A percentile compares a stretch with the other conserved stretches of the same genome.
Evolutionary conservation across 35 echinoderm and acorn worm genomes (phyloP).

Genomic region (Heliocidaris erythrogramma): DNA sequence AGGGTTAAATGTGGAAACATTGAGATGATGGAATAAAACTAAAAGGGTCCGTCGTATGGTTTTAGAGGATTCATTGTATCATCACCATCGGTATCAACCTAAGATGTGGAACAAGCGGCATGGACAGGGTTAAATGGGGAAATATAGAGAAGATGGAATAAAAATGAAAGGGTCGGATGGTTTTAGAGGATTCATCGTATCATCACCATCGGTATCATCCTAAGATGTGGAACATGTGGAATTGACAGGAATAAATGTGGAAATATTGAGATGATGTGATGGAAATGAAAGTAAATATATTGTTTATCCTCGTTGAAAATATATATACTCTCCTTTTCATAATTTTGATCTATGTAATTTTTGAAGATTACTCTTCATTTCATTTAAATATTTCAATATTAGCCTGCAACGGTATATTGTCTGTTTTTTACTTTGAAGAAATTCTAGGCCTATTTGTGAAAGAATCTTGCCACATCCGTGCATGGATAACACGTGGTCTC

Average conservation of each 20-base stretch:
- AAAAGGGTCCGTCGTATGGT: neutral
- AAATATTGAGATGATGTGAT: neutral
- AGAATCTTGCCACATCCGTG: too few relatives aligned
- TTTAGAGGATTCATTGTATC: neutral
- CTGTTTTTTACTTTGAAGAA: too few relatives aligned
- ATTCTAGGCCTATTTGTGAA: too few relatives aligned
- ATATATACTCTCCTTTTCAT: too few relatives aligned
- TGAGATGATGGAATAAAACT: neutral
- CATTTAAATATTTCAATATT: too few relatives aligned
- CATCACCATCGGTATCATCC: neutral
- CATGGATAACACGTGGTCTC: too few relatives aligned
- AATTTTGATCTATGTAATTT: too few relatives aligned
- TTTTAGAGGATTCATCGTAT: neutral
- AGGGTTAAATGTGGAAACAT: neutral
- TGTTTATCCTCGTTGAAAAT: too few relatives aligned
- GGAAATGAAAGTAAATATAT: too few relatives aligned
- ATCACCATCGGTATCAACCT: conserved; percentile 24
- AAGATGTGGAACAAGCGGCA: neutral
- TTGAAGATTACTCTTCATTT: too few relatives aligned
- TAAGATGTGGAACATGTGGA: neutral
- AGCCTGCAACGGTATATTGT: too few relatives aligned
- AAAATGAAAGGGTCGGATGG: neutral
- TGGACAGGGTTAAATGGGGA: neutral
- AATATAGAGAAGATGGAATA: neutral
- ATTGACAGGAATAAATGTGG: neutral